Base-by-base conservation (phyloP, 2,797 vertebrate species). In the Sebastes minor region DNA sequence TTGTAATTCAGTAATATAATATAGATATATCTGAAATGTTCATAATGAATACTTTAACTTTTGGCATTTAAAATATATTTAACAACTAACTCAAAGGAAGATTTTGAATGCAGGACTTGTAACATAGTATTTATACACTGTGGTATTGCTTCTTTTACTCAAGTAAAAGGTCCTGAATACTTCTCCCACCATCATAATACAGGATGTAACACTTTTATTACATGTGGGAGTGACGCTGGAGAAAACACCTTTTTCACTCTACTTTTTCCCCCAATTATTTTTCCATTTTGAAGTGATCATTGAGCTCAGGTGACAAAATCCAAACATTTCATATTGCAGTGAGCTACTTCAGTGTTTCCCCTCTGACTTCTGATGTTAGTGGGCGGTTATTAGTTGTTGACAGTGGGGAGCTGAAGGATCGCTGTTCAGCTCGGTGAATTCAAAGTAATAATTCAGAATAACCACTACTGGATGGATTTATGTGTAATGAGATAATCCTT, bases 271-370 rank as follows among this genome's bases (percentile, higher is more conserved):
- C 53, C 52, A 53, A 49, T 53, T 53, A 53, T 4, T 28, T 30
- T 27, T 52, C 35, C 23, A 27, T 60, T 61, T 60, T 64, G 62
- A 66, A 52, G 30, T 28, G 32, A 62, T 13, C 22, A 9, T 35
- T 22, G 7, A 3, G 49, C 49, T 53, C 49, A n/a, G 20, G 8
- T 18, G 28, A 78, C 27, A 38, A 27, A 86, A 63, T 63, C 66
- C 80, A 80, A 80, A 82, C 62, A 79, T 81, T 88, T 86, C 69
- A 79, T 80, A 62, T 68, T 71, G n/a, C 23, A 60, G 30, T 9
- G 35, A 32, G 57, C 64, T 38, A 6, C 35, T 46, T 35, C 22
- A 59, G 33, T 63, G 38, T 64, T 71, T 64, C 56, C n/a, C 13
- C 16, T 28, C 1, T 57, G 62, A 20, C 63, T 27, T 59, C 25